Evolutionary conservation across 2,888 invertebrate genomes (phyloP).

Genomic region (Diaperis boleti): DNA sequence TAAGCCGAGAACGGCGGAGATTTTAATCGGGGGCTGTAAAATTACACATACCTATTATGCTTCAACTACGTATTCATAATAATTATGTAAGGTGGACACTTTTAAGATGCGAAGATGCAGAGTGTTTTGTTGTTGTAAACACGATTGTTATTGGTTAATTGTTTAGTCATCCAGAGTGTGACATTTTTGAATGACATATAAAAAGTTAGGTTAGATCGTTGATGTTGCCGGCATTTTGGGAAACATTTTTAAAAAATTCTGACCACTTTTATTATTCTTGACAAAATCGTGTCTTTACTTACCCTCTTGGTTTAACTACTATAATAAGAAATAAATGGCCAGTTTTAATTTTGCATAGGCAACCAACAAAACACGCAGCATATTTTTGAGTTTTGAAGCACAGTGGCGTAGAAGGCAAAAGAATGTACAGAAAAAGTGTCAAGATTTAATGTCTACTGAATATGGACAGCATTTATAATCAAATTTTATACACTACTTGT

Average conservation of each 20-base stretch:
- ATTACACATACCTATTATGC: not conserved
- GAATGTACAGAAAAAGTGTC: no score
- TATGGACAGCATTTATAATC: no score
- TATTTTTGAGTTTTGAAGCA: no score
- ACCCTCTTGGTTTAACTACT: no score
- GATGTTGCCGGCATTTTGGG: not conserved
- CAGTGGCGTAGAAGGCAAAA: constrained; percentile 16
- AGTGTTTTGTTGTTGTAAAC: constrained; percentile 11
- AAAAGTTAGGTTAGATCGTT: constrained; percentile 25
- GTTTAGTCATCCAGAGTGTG: constrained; percentile 39
- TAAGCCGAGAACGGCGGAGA: no score
- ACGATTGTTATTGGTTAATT: constrained; percentile 33
- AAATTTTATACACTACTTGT: no score
- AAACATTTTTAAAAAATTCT: no score
- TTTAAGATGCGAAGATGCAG: not conserved
- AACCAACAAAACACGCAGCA: constrained; percentile 1
- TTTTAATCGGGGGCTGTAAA: no score
- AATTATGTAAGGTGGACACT: not conserved
- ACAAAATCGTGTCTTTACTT: no score
- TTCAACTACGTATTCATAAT: constrained; percentile 14
- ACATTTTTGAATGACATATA: constrained; percentile 18
- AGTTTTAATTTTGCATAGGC: not conserved
- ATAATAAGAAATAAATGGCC: no score
- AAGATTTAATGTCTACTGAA: no score
- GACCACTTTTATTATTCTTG: no score